Base-by-base conservation (phyloP, 2,113 vertebrate species). In the Serinus canaria region DNA sequence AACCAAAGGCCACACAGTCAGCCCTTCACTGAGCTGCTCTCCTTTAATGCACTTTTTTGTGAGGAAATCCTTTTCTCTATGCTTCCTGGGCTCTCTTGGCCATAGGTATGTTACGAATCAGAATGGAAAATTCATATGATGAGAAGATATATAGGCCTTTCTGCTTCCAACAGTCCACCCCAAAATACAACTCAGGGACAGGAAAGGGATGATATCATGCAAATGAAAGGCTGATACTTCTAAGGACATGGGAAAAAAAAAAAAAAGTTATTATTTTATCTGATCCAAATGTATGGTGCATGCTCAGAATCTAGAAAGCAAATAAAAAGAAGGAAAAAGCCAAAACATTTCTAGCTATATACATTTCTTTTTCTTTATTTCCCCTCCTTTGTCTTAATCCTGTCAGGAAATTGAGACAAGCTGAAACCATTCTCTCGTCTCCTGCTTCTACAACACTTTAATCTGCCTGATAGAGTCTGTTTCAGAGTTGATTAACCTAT, bases 161-260 rank as follows among this genome's bases (percentile, higher is more conserved):
- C 80, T 89, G 49, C 76, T 92, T 96, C 83, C 90, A 95, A 37
- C 41, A 63, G 68, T 95, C 96, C 95, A 94, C 90, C 92, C 95
- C 95, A 96, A 96, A 94, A 92, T 88, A 74, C 75, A 89, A 87
- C 75, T 79, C 62, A 68, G 94, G 89, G 95, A 91, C 83, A 91
- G 86, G 68, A 92, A 87, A 74, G 19, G 30, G 66, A 89, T 94
- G 88, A 95, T 63, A 90, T 90, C 4, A 91, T 47, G 23, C 87
- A 92, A 85, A 70, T 49, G 33, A 94, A 93, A 85, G 75, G 23
- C 47, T 88, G 55, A 83, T 74, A 50, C 13, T 77, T 81, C 79
- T 68, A 73, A 83, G 88, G 33, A 39, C 35, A 78, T 13, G 33
- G 16, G 5, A 19, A 44, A 43, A n/a, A 35, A 80, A 11, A 8